Conservation (phyloP, 1,140 invertebrate genomes). For the Aphaenogaster ashmeadi region DNA sequence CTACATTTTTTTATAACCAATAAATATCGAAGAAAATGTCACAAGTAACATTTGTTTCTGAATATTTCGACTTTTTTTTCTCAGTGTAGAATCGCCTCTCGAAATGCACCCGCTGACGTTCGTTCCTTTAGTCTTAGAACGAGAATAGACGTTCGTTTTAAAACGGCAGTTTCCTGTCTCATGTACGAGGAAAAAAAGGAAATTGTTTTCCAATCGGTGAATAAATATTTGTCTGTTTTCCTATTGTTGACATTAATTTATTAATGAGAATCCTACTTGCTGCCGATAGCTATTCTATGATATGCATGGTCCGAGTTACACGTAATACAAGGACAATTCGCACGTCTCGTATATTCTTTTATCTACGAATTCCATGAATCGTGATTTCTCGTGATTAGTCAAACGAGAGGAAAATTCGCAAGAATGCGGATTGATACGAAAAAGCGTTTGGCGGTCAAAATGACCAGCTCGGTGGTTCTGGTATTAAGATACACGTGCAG, state of each 20-base stretch:
- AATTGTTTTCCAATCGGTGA: conserved; percentile 34
- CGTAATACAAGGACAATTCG: not conserved
- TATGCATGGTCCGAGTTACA: not conserved
- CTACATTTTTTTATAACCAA: too few species aligned
- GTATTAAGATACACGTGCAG: not conserved
- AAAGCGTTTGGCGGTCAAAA: not conserved
- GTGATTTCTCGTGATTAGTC: not conserved
- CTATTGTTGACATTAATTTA: not conserved
- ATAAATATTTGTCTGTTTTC: conserved; percentile 18
- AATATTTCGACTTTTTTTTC: too few species aligned
- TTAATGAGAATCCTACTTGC: conserved; percentile 7
- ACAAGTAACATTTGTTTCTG: too few species aligned
- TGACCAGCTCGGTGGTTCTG: not conserved
- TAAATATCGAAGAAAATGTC: too few species aligned
- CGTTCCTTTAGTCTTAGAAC: not conserved
- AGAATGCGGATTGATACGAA: not conserved
- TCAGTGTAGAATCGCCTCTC: not conserved
- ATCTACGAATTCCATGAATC: not conserved
- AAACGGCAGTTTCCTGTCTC: conserved; percentile 1
- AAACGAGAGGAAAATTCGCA: not conserved
- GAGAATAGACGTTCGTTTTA: conserved; percentile 13
- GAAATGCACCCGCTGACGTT: not conserved
- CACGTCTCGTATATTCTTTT: not conserved
- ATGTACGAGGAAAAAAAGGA: not conserved
- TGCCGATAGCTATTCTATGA: not conserved